Conservation (phyloP, 2,888 invertebrate species). For the Anorthoa munda region DNA sequence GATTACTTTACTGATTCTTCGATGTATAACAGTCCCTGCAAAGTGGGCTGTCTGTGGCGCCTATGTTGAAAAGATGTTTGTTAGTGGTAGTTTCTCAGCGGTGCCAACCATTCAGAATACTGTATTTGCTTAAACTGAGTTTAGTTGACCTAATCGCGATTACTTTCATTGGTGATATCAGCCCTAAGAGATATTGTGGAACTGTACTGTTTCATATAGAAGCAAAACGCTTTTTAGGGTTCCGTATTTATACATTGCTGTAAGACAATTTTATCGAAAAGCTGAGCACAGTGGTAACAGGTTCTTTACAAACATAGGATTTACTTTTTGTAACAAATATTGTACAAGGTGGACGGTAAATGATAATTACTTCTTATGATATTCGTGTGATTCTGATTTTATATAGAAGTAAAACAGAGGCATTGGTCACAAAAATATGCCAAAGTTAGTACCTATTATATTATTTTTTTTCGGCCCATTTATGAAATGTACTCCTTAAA, state of each 20-base stretch:
- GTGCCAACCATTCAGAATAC: too few species aligned
- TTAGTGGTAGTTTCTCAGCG: too few species aligned
- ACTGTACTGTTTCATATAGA: background rate
- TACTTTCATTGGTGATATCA: too few species aligned
- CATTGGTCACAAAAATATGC: slow-evolving; percentile 86
- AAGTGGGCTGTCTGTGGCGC: too few species aligned
- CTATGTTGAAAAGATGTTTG: too few species aligned
- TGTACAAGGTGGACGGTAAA: slow-evolving; percentile 48
- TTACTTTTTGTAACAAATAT: slow-evolving; percentile 34
- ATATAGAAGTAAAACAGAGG: slow-evolving; percentile 60
- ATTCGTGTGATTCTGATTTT: slow-evolving; percentile 54
- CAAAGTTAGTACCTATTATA: slow-evolving; percentile 81
- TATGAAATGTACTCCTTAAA: slow-evolving; percentile 58
- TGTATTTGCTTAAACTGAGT: too few species aligned
- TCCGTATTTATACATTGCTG: background rate
- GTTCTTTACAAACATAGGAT: slow-evolving; percentile 15
- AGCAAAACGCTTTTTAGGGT: background rate
- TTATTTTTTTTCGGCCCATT: slow-evolving; percentile 64
- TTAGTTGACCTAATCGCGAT: too few species aligned
- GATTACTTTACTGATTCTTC: too few species aligned
- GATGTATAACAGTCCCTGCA: too few species aligned
- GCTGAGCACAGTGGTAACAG: slow-evolving; percentile 33
- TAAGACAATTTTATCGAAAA: background rate
- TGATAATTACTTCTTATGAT: slow-evolving; percentile 45
- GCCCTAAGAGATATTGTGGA: too few species aligned